phyloP scores from a whole-genome alignment of 1,140 invertebrate genomes.

The Drosophila willistoni region DNA sequence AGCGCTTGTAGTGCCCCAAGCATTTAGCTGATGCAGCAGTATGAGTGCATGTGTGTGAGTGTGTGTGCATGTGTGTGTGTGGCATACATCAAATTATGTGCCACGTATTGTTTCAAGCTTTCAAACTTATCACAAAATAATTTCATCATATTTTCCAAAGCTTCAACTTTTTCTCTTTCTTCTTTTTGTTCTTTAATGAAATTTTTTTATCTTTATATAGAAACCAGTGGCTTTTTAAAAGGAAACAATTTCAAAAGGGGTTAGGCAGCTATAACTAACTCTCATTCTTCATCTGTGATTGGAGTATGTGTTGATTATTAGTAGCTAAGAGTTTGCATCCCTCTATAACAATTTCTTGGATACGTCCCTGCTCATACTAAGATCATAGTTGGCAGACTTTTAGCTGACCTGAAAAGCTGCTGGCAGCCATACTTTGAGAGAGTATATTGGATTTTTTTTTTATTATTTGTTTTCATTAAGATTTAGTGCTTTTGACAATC shows the following conservation, averaged over 20 bases:
- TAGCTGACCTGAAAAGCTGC: too few species aligned
- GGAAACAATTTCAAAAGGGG: too few species aligned
- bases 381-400: too few species aligned
- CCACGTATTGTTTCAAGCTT: slow-evolving; percentile 46
- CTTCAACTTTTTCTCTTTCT: slow-evolving; percentile 32
- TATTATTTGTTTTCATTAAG: neutral
- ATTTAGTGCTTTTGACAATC: neutral
- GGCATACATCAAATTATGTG: slow-evolving; percentile 34
- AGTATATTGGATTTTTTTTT: neutral
- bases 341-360: too few species aligned
- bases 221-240: too few species aligned
- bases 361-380: neutral
- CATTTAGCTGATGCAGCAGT: neutral
- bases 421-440: neutral
- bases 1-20: slow-evolving; percentile 28
- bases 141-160: slow-evolving; percentile 39
- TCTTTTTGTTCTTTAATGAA: too few species aligned
- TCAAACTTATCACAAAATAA: slow-evolving; percentile 33
- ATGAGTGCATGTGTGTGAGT: slow-evolving; percentile 16
- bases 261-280: too few species aligned
- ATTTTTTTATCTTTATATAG: neutral
- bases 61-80: slow-evolving; percentile 37
- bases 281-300: too few species aligned
- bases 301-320: too few species aligned
- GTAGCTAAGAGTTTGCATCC: too few species aligned